A percentile compares a stretch with the other conserved stretches of the same genome.
These are phyloP conservation scores for Antitype chi DNA, from an alignment of 2,888 invertebrate species.

Conservation along the genomic window DNA sequence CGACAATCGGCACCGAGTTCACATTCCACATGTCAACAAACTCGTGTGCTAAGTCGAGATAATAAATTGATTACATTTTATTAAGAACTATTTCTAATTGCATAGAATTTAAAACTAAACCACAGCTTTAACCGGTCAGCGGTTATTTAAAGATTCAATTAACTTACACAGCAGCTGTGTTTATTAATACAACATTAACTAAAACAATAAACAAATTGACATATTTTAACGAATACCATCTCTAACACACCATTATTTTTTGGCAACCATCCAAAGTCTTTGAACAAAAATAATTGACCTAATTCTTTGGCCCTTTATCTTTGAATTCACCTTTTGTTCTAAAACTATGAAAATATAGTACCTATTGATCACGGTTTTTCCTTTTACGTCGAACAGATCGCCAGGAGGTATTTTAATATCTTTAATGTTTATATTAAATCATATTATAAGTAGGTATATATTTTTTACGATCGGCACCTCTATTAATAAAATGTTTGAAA, in stretches of 20 bases:
- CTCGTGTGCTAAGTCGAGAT: too few species aligned
- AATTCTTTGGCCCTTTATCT: constrained; percentile 36
- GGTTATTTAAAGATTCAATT: neutral
- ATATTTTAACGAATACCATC: constrained; percentile 38
- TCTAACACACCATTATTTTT: constrained; percentile 23
- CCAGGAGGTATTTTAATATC: constrained; percentile 1
- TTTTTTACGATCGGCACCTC: constrained; percentile 1
- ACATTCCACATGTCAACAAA: too few species aligned
- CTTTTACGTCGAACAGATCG: neutral
- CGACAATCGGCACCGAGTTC: too few species aligned
- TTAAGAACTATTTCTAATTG: neutral
- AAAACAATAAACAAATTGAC: constrained; percentile 46
- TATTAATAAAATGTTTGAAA: constrained; percentile 35
- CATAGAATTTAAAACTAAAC: neutral
- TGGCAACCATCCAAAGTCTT: constrained; percentile 47
- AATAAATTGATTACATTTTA: neutral
- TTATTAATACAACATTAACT: constrained; percentile 17
- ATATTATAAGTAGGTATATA: neutral
- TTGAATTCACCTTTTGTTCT: constrained; percentile 35
- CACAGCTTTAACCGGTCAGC: neutral
- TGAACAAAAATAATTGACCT: constrained; percentile 52
- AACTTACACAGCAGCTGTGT: constrained; percentile 6
- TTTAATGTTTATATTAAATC: constrained; percentile 31
- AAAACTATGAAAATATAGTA: constrained; percentile 4
- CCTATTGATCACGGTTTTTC: neutral